Percentiles rank a stretch among this genome's conserved stretches.
These are phyloP conservation scores for Chrosomus eos DNA, from an alignment of 2,797 vertebrate species.

Conservation along the genomic window DNA sequence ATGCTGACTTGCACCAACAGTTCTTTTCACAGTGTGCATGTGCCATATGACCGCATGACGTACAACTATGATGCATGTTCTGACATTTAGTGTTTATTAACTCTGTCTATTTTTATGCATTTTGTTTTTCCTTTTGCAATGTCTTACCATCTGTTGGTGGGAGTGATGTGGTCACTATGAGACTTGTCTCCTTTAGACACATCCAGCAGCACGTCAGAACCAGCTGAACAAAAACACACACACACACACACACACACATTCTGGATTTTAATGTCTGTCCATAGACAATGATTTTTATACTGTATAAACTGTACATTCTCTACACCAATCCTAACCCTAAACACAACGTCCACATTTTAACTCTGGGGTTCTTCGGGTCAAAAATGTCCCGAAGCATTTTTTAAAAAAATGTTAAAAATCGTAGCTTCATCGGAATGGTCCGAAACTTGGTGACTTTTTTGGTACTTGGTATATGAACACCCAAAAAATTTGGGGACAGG, in stretches of 20 bases:
- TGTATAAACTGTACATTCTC: not conserved
- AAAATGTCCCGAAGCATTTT: too few species aligned
- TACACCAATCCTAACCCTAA: not conserved
- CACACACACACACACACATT: conserved; percentile 27
- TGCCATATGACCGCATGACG: not conserved
- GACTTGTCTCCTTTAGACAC: conserved; percentile 67
- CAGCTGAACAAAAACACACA: conserved; percentile 47
- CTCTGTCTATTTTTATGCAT: not conserved
- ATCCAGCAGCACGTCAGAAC: conserved; percentile 65
- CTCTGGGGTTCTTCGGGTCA: too few species aligned
- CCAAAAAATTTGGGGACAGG: too few species aligned
- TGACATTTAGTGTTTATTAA: conserved; percentile 10
- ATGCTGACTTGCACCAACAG: not conserved
- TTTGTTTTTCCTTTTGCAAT: conserved; percentile 12
- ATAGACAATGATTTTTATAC: not conserved
- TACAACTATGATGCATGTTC: not conserved
- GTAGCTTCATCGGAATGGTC: too few species aligned
- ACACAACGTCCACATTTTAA: too few species aligned
- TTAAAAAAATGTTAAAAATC: too few species aligned
- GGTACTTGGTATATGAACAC: too few species aligned
- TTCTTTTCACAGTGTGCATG: not conserved
- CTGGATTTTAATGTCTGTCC: not conserved
- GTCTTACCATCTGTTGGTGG: conserved; percentile 70
- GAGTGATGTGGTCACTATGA: conserved; percentile 63
- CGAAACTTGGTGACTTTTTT: too few species aligned